phyloP scores from a whole-genome alignment of 2,888 invertebrate genomes.

The Emmelina monodactyla region DNA sequence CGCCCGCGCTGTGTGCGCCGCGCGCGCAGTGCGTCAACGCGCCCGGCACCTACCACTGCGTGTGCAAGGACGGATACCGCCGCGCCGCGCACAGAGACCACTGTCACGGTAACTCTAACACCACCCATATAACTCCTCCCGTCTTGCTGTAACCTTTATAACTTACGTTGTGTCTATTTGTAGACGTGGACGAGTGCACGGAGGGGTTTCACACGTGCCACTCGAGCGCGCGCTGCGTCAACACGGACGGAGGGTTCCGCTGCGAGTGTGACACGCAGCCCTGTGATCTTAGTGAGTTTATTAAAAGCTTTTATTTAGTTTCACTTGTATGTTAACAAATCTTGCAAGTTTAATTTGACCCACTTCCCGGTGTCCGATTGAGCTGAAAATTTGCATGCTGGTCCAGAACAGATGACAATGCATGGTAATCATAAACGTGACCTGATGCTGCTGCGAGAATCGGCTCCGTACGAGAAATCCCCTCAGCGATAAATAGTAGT shows the following conservation, averaged over 20 bases:
- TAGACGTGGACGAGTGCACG: constrained; percentile 86
- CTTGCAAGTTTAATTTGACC: too few relatives aligned
- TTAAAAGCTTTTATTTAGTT: background rate
- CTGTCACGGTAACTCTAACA: constrained; percentile 45
- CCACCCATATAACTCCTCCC: too few relatives aligned
- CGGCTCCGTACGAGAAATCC: too few relatives aligned
- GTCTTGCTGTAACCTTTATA: constrained; percentile 3
- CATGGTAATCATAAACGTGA: too few relatives aligned
- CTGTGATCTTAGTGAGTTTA: constrained; percentile 70
- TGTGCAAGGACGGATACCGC: constrained; percentile 81
- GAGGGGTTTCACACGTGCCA: constrained; percentile 83
- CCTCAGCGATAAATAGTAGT: too few relatives aligned
- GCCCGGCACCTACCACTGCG: constrained; percentile 90
- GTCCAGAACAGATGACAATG: too few relatives aligned
- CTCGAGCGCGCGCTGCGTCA: constrained; percentile 78
- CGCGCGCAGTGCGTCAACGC: constrained; percentile 85
- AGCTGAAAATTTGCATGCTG: too few relatives aligned
- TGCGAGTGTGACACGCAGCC: constrained; percentile 74
- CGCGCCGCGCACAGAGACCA: constrained; percentile 62
- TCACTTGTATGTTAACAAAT: too few relatives aligned
- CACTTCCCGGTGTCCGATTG: too few relatives aligned
- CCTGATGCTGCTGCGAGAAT: too few relatives aligned
- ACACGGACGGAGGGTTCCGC: constrained; percentile 79
- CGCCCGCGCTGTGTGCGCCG: constrained; percentile 70
- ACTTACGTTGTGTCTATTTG: constrained; percentile 18